Percentiles rank a stretch among this genome's conserved stretches.
Evolutionary conservation across 1,140 invertebrate genomes (phyloP).

Genomic region (Nilaparvata lugens): DNA sequence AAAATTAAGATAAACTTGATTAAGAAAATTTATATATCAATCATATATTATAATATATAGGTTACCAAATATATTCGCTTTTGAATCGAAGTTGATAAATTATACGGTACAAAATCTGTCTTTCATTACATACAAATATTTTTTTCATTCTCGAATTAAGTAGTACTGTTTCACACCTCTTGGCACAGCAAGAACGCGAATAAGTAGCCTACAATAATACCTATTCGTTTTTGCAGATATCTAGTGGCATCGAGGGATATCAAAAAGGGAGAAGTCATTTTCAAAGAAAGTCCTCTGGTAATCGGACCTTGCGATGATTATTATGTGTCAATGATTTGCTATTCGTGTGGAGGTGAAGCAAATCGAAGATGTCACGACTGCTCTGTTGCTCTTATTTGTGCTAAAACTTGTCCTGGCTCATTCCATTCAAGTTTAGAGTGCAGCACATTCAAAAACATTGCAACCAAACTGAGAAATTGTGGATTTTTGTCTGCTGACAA

Average conservation of each 20-base stretch:
- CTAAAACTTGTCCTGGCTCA: not conserved
- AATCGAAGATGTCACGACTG: not conserved
- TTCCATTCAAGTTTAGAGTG: not conserved
- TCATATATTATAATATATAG: too few relatives aligned
- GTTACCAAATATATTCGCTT: too few relatives aligned
- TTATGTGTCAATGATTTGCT: not conserved
- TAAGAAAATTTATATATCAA: too few relatives aligned
- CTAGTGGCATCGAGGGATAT: not conserved
- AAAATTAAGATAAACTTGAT: too few relatives aligned
- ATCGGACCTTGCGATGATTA: not conserved
- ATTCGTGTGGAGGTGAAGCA: not conserved
- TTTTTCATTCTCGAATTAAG: too few relatives aligned
- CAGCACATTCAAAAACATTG: not conserved
- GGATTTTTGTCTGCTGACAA: not conserved
- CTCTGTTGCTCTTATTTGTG: not conserved
- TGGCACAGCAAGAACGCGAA: too few relatives aligned
- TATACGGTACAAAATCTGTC: too few relatives aligned
- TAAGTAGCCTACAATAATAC: too few relatives aligned
- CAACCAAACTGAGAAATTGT: not conserved
- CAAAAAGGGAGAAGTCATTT: not conserved
- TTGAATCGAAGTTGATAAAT: too few relatives aligned
- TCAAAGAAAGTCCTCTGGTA: not conserved
- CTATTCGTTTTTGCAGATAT: too few relatives aligned
- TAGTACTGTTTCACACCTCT: too few relatives aligned
- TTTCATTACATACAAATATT: too few relatives aligned